A percentile compares a stretch with the other conserved stretches of the same genome.
phyloP scores from a whole-genome alignment of 1,140 invertebrate species.

The Dinothrombium tinctorium region DNA sequence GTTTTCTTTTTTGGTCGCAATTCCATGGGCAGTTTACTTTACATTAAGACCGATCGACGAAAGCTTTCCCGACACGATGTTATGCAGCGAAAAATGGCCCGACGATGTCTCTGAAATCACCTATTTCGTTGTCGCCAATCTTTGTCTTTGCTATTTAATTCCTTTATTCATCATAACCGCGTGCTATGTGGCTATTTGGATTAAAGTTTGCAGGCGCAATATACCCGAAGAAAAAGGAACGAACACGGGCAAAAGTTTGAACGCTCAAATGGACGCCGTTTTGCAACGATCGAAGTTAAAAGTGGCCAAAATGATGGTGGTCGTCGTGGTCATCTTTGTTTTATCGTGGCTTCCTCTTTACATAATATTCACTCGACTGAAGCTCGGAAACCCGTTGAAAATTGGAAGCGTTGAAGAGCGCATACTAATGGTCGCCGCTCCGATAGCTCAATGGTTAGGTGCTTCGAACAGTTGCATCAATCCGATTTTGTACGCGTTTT shows the following conservation, averaged over 20 bases:
- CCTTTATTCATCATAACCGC: conserved; percentile 70
- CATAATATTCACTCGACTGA: conserved; percentile 27
- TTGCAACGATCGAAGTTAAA: conserved; percentile 21
- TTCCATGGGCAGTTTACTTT: conserved; percentile 74
- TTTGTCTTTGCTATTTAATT: conserved; percentile 72
- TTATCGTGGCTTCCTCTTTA: conserved; percentile 29
- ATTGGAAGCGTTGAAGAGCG: conserved; percentile 35
- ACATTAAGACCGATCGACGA: conserved; percentile 36
- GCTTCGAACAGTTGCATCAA: conserved; percentile 91
- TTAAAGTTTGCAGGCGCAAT: conserved; percentile 59
- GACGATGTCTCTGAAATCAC: conserved; percentile 44
- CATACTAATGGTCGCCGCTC: conserved; percentile 46
- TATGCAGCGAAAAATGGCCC: conserved; percentile 67
- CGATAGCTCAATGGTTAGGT: conserved; percentile 85
- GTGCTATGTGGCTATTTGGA: conserved; percentile 78
- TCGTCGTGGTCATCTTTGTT: conserved; percentile 26
- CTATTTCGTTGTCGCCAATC: conserved; percentile 69
- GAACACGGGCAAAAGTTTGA: conserved; percentile 6
- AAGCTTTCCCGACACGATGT: conserved; percentile 19
- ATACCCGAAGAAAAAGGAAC: conserved; percentile 53
- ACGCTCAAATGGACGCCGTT: conserved; percentile 15
- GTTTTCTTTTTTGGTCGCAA: conserved; percentile 50
- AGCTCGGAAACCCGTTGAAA: conserved; percentile 22
- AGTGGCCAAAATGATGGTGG: conserved; percentile 28
- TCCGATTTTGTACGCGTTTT: conserved; percentile 88